Base-by-base conservation (phyloP, 2,888 invertebrate species). In the Aleiodes testaceus region DNA sequence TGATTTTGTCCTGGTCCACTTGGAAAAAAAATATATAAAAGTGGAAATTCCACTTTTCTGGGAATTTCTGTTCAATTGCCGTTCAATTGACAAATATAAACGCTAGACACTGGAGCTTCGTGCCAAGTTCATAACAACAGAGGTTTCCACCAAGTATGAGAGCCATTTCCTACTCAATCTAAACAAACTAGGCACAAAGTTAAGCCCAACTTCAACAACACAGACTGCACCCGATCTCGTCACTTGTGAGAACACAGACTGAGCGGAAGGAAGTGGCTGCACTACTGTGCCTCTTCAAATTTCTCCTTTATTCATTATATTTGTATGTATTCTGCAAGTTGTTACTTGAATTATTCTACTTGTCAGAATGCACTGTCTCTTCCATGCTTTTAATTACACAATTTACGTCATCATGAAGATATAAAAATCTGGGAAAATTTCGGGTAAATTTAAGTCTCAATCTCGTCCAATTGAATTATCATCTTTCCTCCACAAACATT, bases 121-220 rank as follows among this genome's bases (percentile, higher is more conserved):
- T 61, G 18, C 61, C 61, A 61, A 61, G 20, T 61, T 61, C 20
- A 16, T 18, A 42, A 61, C 61, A 44, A 20, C 61, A 18, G 16
- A 18, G 18, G 16, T 16, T 61, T 36, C 36, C 20, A 42, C 42
- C 9, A 18, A 12, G 14, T 44, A 18, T 44, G n/a, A 14, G 20
- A 6, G 36, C 44, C 44, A 61, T 44, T 61, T 44, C n/a, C 42
- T 61, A 18, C 18, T 18, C 44, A 61, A 61, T 44, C 44, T 44
- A 61, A 61, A 61, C 61, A 61, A 61, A 18, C 18, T 20, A 42
- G 20, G 18, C 44, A 61, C 44, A 61, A 61, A 61, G 61, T 61
- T 61, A 61, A 20, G 14, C 6, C 61, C 18, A 61, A 61, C 61
- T 61, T 61, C 36, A 18, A 20, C 22, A 20, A 61, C 18, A 4